phyloP scores from a whole-genome alignment of 1,140 invertebrate genomes.

The Reticulitermes speratus region DNA sequence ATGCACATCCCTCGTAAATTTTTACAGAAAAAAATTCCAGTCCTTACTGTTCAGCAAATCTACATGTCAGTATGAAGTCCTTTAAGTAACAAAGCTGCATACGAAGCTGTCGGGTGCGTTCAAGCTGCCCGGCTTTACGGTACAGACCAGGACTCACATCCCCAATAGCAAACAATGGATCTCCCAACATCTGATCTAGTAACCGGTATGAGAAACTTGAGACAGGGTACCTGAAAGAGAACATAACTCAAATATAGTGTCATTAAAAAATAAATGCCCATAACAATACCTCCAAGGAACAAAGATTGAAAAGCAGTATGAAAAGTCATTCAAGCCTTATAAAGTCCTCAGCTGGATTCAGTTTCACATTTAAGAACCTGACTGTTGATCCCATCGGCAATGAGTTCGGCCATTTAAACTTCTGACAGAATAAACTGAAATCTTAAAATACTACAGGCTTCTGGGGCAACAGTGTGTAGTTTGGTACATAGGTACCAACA shows the following conservation, averaged over 20 bases:
- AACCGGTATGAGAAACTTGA: slow-evolving; percentile 79
- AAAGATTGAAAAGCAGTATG: too few species aligned
- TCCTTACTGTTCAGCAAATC: slow-evolving; percentile 61
- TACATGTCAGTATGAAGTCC: slow-evolving; percentile 67
- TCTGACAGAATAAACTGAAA: too few species aligned
- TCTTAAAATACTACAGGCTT: too few species aligned
- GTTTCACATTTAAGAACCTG: too few species aligned
- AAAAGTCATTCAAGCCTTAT: too few species aligned
- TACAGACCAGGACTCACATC: slow-evolving; percentile 70
- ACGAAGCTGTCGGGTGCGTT: slow-evolving; percentile 59
- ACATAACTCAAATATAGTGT: slow-evolving; percentile 25
- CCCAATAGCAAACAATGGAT: slow-evolving; percentile 76
- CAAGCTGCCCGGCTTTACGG: slow-evolving; percentile 59
- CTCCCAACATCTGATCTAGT: slow-evolving; percentile 71
- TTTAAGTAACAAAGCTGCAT: slow-evolving; percentile 66
- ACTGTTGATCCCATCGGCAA: too few species aligned
- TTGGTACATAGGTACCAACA: too few species aligned
- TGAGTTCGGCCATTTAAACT: too few species aligned
- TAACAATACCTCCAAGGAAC: too few species aligned
- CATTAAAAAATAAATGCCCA: not conserved
- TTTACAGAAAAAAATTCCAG: not conserved
- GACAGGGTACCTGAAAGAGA: slow-evolving; percentile 65
- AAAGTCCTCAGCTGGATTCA: too few species aligned
- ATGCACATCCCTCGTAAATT: too few species aligned
- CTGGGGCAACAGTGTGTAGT: too few species aligned